phyloP scores from a whole-genome alignment of 2,797 vertebrate species.

The Coranthus polyacanthus region DNA sequence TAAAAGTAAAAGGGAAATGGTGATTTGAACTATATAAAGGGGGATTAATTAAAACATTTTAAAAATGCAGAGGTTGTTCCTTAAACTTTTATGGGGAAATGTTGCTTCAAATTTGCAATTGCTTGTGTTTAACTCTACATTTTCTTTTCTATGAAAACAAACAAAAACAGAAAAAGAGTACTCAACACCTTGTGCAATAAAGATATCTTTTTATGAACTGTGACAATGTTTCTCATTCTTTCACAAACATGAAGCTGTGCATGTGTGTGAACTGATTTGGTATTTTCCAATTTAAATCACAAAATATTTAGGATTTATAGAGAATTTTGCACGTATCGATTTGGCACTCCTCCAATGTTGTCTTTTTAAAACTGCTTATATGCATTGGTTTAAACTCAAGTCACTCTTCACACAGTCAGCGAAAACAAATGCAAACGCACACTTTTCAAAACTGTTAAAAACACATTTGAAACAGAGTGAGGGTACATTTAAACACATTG shows the following conservation, averaged over 20 bases:
- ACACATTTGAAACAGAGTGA: no score
- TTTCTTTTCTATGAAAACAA: slow-evolving; percentile 94
- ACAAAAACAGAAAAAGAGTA: slow-evolving; percentile 90
- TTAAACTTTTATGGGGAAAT: slow-evolving; percentile 86
- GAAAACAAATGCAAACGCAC: no score
- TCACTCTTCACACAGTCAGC: no score
- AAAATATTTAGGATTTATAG: no score
- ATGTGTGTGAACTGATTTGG: no score
- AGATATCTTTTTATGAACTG: slow-evolving; percentile 96
- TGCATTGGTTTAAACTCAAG: no score
- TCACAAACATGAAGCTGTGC: background rate
- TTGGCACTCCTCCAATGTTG: no score
- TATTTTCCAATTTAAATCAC: no score
- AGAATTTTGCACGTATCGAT: no score
- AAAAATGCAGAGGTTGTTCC: slow-evolving; percentile 83
- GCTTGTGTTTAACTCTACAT: slow-evolving; percentile 98
- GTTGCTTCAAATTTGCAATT: slow-evolving; percentile 97
- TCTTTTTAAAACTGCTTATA: no score
- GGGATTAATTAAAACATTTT: slow-evolving; percentile 74
- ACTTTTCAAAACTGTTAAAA: no score
- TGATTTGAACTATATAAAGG: slow-evolving; percentile 81
- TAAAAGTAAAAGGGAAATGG: slow-evolving; percentile 85
- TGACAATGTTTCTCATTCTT: slow-evolving; percentile 68
- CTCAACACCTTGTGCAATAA: slow-evolving; percentile 99
- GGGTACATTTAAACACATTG: no score